These are phyloP conservation scores for Eupithecia vulgata DNA, from an alignment of 2,888 invertebrate genomes.

Conservation along the genomic window DNA sequence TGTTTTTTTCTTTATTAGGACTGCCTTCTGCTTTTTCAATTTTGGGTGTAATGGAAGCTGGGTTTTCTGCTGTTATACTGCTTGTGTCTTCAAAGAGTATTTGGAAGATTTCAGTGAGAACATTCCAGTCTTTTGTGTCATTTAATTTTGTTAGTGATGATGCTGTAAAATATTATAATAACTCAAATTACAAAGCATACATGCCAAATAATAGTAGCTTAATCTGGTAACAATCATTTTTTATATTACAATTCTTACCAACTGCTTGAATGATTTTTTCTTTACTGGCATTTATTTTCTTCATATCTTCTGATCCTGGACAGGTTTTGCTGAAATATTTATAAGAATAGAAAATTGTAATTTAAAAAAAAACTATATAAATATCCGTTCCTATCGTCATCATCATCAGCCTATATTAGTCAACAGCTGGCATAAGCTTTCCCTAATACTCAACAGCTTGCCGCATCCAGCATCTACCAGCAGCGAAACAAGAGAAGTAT, in stretches of 20 bases:
- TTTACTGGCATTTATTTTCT: slow-evolving; percentile 61
- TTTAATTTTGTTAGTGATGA: slow-evolving; percentile 61
- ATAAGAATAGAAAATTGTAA: too few relatives aligned
- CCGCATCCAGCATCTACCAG: too few relatives aligned
- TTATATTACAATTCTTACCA: slow-evolving; percentile 56
- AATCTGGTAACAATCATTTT: neutral
- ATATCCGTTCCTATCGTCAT: too few relatives aligned
- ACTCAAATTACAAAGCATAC: slow-evolving; percentile 32
- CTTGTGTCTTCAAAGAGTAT: slow-evolving; percentile 59
- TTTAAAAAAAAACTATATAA: too few relatives aligned
- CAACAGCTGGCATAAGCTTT: too few relatives aligned
- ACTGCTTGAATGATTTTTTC: slow-evolving; percentile 64
- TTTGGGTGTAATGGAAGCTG: neutral
- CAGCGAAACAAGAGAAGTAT: too few relatives aligned
- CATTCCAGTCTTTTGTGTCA: slow-evolving; percentile 66
- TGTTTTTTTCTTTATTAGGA: slow-evolving; percentile 19
- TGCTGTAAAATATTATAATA: slow-evolving; percentile 47
- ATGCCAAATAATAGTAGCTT: neutral
- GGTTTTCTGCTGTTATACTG: slow-evolving; percentile 2
- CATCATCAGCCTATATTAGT: too few relatives aligned
- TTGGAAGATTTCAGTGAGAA: slow-evolving; percentile 63
- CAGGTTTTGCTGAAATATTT: slow-evolving; percentile 59
- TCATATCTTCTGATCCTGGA: slow-evolving; percentile 57
- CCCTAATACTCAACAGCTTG: too few relatives aligned
- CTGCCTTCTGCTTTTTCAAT: slow-evolving; percentile 5